Percentiles rank a stretch among this genome's conserved stretches.
phyloP scores from a whole-genome alignment of 2,888 invertebrate genomes.

The Chaetogeoica ovagalla region DNA sequence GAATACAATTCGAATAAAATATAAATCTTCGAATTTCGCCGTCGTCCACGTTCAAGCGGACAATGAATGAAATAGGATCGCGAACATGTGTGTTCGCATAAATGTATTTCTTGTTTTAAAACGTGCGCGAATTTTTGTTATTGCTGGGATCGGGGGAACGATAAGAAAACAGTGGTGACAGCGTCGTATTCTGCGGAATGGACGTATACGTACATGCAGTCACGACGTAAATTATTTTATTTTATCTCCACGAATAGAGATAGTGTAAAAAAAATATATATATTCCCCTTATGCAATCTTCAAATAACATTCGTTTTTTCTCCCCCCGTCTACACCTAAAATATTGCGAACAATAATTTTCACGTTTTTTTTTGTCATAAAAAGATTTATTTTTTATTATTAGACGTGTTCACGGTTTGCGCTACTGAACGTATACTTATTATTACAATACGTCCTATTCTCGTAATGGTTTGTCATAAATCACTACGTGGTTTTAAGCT shows the following conservation, averaged over 20 bases:
- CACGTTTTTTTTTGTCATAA: no score
- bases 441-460: neutral
- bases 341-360: neutral
- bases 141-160: slow-evolving; percentile 19
- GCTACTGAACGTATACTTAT: no score
- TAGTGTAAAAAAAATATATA: no score
- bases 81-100: slow-evolving; percentile 31
- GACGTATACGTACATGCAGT: no score
- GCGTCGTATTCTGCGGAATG: neutral
- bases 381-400: no score
- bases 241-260: neutral
- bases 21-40: neutral
- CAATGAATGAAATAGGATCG: slow-evolving; percentile 9
- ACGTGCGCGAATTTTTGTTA: slow-evolving; percentile 5
- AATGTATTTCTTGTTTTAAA: slow-evolving; percentile 41
- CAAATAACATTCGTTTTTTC: neutral
- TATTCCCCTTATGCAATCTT: neutral
- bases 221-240: neutral
- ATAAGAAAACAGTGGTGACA: slow-evolving; percentile 15
- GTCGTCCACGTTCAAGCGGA: neutral
- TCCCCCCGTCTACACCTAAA: neutral
- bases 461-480: neutral
- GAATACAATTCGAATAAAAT: neutral
- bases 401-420: neutral
- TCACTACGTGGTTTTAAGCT: neutral